Conservation (phyloP, 1,140 invertebrate genomes). For the Proales similis region DNA sequence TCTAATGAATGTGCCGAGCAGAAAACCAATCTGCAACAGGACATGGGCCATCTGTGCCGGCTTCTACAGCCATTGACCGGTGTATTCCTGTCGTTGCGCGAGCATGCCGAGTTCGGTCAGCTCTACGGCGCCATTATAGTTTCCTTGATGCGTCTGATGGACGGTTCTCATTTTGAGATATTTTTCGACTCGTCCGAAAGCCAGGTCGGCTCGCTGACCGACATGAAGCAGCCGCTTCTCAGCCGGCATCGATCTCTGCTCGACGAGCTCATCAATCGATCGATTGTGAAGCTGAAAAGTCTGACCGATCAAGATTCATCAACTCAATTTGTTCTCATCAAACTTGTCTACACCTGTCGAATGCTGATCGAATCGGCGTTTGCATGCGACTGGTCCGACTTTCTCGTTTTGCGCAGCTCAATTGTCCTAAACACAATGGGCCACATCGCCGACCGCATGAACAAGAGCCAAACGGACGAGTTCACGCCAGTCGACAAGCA, state of each 20-base stretch:
- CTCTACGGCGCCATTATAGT: constrained; percentile 12
- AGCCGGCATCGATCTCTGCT: neutral
- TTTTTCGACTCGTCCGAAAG: neutral
- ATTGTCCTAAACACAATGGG: constrained; percentile 8
- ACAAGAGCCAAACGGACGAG: constrained; percentile 5
- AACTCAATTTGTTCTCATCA: constrained; percentile 3
- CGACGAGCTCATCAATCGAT: constrained; percentile 11
- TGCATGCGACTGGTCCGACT: constrained; percentile 22
- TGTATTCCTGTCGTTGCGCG: constrained; percentile 3
- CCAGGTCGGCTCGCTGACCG: too few species aligned
- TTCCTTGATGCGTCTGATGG: constrained; percentile 14
- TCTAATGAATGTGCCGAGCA: too few species aligned
- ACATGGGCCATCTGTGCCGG: neutral
- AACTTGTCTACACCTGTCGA: constrained; percentile 9
- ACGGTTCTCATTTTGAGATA: neutral
- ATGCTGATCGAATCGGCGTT: constrained; percentile 1
- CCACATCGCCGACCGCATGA: constrained; percentile 1
- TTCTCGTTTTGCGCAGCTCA: constrained; percentile 6
- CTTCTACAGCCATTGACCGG: neutral
- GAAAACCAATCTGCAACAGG: too few species aligned
- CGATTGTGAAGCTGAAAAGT: constrained; percentile 4
- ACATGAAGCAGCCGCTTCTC: neutral
- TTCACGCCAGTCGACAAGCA: neutral
- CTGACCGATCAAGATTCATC: neutral
- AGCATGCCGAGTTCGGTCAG: neutral